Base-by-base conservation (phyloP, 2,888 invertebrate genomes). In the Dascillus cervinus region DNA sequence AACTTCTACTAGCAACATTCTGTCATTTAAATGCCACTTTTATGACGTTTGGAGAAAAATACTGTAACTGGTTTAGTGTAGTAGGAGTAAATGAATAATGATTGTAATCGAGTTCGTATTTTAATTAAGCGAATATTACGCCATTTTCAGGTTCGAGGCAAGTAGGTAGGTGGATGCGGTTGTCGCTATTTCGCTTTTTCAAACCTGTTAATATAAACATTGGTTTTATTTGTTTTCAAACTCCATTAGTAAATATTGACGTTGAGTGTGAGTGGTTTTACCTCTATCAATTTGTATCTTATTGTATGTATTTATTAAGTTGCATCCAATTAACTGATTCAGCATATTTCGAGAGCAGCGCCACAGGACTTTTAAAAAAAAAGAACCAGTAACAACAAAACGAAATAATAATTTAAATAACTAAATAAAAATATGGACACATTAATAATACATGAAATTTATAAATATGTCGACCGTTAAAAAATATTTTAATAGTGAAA, bases 321-420 rank as follows among this genome's bases (percentile, higher is more conserved):
- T 37, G 39, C 33, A 37, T 32, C 32, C 45, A 37, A 37, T 41
- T 39, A n/a, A 37, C 39, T 43, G 45, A 43, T 41, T 45, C 45
- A 45, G 45, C 45, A 41, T 24, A 31, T 36, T 27, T 34, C 11
- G n/a, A n/a, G n/a, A n/a, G n/a, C n/a, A n/a, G n/a, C n/a, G n/a
- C n/a, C n/a, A n/a, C n/a, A n/a, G n/a, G n/a, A n/a, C n/a, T n/a
- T n/a, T n/a, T n/a, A n/a, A n/a, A n/a, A n/a, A n/a, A n/a, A 9
- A 28, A 13, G 11, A 25, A 24, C 5, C 21, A 13, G 22, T 22
- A 22, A 31, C 9, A 21, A 26, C 26, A 27, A 27, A 27, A 27
- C 17, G 12, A 15, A 27, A 27, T 20, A 26, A 27, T 19, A 22
- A 3, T 19, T 8, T 31, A 29, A 33, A 32, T 26, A 21, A 34